Evolutionary conservation across 2,888 invertebrate species (phyloP), one percentile per base, ranked within the genome.

Genomic region (Blastobasis adustella): DNA sequence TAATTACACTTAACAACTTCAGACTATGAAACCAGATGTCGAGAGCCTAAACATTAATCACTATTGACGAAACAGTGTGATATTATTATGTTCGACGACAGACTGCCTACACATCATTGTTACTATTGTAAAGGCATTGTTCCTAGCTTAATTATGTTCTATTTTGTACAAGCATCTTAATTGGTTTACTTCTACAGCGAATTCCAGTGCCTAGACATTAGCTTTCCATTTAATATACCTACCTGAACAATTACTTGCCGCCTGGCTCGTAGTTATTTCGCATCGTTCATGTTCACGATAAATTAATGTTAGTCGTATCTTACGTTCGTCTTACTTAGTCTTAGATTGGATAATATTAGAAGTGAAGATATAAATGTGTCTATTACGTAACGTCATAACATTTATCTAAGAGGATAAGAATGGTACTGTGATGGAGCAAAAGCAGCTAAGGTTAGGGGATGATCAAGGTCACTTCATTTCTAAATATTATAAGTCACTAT

Each of bases 391-490:
- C 6, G 23, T 41, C 23, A 23, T 23, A 23, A 23, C 23, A 42
- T 41, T 46, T 49, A 49, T 52, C 58, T 65, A 69, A 61, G 66
- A 68, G 70, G 66, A 68, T 68, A 68, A 64, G 65, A 67, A 70
- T 73, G 73, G 66, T 63, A 61, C 74, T 71, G 74, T 65, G 66
- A 76, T 76, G 76, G 69, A 76, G 80, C 79, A 73, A 75, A 83
- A 85, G 86, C 86, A 71, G 82, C 77, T 78, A 81, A 79, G 79
- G 77, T 79, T 73, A 76, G 76, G 76, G 76, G 73, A 82, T 84
- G 82, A 82, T 78, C 82, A 87, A 86, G 86, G 86, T 81, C 86
- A 87, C 86, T 87, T 87, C 80, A 78, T 79, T 82, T 78, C 83
- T 85, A 85, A 79, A 79, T 62, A 74, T 82, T 82, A 81, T 70